These are phyloP conservation scores for Nephotettix cincticeps DNA, from an alignment of 1,140 invertebrate species.

Conservation along the genomic window DNA sequence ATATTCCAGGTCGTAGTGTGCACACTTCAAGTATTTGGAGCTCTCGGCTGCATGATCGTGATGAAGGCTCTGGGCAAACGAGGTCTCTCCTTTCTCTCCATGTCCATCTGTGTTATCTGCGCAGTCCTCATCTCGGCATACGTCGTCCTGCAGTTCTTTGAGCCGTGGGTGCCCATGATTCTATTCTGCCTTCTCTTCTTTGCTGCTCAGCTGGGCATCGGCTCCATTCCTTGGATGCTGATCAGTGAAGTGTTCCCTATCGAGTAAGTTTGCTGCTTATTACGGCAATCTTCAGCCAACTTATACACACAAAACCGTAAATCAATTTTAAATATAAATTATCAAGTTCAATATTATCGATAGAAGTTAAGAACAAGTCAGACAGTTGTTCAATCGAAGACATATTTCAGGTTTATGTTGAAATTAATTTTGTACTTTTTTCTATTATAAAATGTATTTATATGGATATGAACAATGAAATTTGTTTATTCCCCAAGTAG, in stretches of 20 bases:
- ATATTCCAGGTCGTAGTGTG: constrained; percentile 33
- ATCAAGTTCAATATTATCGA: too few relatives aligned
- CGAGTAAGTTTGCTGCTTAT: too few relatives aligned
- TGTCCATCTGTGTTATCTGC: constrained; percentile 30
- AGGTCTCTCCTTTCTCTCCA: constrained; percentile 39
- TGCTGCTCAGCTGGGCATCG: constrained; percentile 27
- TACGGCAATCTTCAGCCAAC: too few relatives aligned
- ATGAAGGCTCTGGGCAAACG: constrained; percentile 43
- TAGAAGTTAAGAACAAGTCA: too few relatives aligned
- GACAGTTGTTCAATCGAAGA: too few relatives aligned
- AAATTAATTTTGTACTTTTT: too few relatives aligned
- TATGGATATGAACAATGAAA: too few relatives aligned
- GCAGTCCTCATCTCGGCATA: background rate
- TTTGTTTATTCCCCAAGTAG: too few relatives aligned
- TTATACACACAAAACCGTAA: too few relatives aligned
- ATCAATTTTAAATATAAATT: too few relatives aligned
- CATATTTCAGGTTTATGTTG: too few relatives aligned
- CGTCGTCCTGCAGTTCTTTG: background rate
- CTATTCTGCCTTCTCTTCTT: constrained; percentile 31
- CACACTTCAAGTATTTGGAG: constrained; percentile 29
- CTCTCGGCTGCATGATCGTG: constrained; percentile 31
- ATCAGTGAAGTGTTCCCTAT: constrained; percentile 38
- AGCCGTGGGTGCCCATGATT: constrained; percentile 27
- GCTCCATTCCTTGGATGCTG: constrained; percentile 36
- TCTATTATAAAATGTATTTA: too few relatives aligned